Evolutionary conservation across 2,113 vertebrate species (phyloP), one percentile per base, ranked within the genome.

Genomic region (Engraulis encrasicolus): DNA sequence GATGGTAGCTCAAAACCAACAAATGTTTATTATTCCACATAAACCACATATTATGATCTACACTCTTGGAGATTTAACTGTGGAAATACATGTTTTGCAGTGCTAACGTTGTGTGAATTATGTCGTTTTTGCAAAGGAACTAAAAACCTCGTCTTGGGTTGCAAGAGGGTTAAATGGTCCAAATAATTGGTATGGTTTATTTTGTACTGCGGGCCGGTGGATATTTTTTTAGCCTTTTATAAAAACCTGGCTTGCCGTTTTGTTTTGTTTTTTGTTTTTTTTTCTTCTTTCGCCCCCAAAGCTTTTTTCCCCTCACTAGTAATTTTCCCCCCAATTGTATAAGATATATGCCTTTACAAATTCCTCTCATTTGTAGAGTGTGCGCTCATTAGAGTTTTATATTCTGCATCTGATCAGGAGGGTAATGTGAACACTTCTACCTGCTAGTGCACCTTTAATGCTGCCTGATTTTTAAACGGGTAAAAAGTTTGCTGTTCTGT

Each of bases 361-460:
- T 31, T 66, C 58, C 58, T 27, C 58, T 66, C 58, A 66, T 66
- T 66, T 66, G 58, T 66, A 40, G 84, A 85, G 89, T 82, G 86
- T 50, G 71, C 27, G 81, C 88, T 90, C 87, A 86, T 89, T 86
- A 85, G 79, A 89, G 3, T 79, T 15, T 38, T 27, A 71, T 34
- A n/a, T n/a, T n/a, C 6, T 84, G 85, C 81, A 38, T 85, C 83
- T 37, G 82, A 80, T 85, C 61, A 66, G 31, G 19, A 23, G 58
- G 1, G 27, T 14, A 66, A 11, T 66, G 58, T 31, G 6, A 66
- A 23, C 27, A 27, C 58, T 66, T 66, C 58, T 66, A 66, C 23
- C 58, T 31, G 58, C 2, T 9, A 31, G 58, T 66, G 31, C 58
- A 31, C 58, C 15, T 12, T 31, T n/a, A 20, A 58, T 23, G n/a